These are phyloP conservation scores for Heliconius sara DNA, from an alignment of 2,888 invertebrate species.

Conservation along the genomic window DNA sequence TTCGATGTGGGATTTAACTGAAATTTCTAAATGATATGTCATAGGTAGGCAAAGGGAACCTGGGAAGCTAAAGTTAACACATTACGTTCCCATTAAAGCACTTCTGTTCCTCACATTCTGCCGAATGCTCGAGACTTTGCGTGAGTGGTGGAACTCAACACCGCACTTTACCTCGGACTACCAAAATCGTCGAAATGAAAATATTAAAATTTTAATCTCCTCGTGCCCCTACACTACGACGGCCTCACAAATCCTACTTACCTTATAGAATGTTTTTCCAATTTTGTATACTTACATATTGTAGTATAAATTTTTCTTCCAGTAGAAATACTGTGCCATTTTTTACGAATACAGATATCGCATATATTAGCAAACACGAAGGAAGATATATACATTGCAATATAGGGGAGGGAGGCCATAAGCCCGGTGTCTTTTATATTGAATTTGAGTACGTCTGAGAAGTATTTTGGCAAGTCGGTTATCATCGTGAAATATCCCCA, in stretches of 20 bases:
- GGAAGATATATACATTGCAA: slow-evolving; percentile 86
- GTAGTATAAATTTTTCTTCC: slow-evolving; percentile 87
- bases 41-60: too few species aligned
- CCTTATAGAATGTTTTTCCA: not conserved
- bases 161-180: too few species aligned
- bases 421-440: slow-evolving; percentile 86
- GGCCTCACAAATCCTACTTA: too few species aligned
- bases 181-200: too few species aligned
- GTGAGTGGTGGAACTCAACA: too few species aligned
- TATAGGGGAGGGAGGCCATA: slow-evolving; percentile 86
- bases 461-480: slow-evolving; percentile 87
- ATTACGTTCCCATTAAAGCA: too few species aligned
- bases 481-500: slow-evolving; percentile 88
- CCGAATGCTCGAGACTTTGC: too few species aligned
- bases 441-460: slow-evolving; percentile 86
- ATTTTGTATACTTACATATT: slow-evolving; percentile 76
- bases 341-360: slow-evolving; percentile 85
- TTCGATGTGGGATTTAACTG: too few species aligned
- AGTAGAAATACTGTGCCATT: slow-evolving; percentile 82
- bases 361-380: slow-evolving; percentile 86
- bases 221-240: too few species aligned
- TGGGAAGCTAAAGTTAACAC: too few species aligned
- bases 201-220: too few species aligned
- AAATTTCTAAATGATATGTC: not conserved
- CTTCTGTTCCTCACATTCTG: too few species aligned